Evolutionary conservation across 1,140 invertebrate genomes (phyloP), one percentile per base, ranked within the genome.

Genomic region (Drosophila virilis): DNA sequence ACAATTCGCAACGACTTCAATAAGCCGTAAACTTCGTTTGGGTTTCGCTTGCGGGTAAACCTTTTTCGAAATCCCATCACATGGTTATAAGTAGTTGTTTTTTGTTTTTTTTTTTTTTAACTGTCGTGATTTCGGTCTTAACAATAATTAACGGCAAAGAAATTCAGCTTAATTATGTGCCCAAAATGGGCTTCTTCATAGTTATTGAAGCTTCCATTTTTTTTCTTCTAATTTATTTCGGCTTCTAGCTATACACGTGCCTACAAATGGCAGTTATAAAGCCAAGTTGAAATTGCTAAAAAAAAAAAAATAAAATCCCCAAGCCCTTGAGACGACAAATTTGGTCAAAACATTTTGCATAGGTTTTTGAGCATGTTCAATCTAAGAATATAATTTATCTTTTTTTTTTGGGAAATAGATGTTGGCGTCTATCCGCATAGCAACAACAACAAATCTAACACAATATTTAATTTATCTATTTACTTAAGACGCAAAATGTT

Each of bases 1-100:
- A 70, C 77, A 71, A 88, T 86, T 89, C 68, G 83, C 83, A 79
- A 78, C 62, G 71, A 79, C 70, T 76, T 78, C 50, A 58, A 59
- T 60, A 72, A 72, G 52, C 45, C 54, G 62, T 72, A 67, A 60
- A 73, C 22, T 60, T 54, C 33, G 54, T 50, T 54, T 22, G 28
- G 33, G 48, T 61, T 55, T 54, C 51, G 43, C 61, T 69, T 15
- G 38, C 42, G 73, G 67, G 50, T 46, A 81, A 81, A 81, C 58
- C 45, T 43, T 84, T 78, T 80, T 85, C 61, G 82, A 86, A 85
- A 85, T 69, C 64, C 32, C 70, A 67, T 77, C 66, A 67, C 48
- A 80, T 35, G 42, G 15, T 60, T 73, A 33, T n/a, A n/a, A n/a
- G n/a, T n/a, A 68, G 58, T 52, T 76, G 52, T 73, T 22, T 48